Percentiles rank a stretch among this genome's conserved stretches.
Conservation (phyloP, 2,888 invertebrate genomes). For the Andrena praecox region DNA sequence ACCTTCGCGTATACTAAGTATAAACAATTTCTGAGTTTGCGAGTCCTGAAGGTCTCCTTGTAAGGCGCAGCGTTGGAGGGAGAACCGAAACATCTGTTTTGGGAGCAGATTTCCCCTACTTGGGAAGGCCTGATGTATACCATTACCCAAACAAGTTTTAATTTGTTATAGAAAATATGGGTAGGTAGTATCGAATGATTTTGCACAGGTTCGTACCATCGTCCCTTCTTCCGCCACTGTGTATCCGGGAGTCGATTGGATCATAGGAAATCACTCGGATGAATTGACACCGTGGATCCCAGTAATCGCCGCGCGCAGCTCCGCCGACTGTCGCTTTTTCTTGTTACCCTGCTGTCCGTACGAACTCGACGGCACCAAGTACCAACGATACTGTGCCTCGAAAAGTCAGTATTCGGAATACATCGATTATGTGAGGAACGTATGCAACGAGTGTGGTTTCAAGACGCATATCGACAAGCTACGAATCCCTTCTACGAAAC, state of each 20-base stretch:
- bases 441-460: conserved; percentile 91
- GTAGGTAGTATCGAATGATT: too few relatives aligned
- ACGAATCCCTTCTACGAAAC: conserved; percentile 98
- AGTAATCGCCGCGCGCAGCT: conserved; percentile 93
- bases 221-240: conserved; percentile 89
- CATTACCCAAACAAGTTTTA: too few relatives aligned
- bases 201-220: conserved; percentile 88
- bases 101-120: too few relatives aligned
- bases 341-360: conserved; percentile 97
- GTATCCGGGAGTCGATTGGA: conserved; percentile 93
- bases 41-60: too few relatives aligned
- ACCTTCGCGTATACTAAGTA: too few relatives aligned
- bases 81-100: too few relatives aligned
- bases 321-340: conserved; percentile 92
- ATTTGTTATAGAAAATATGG: too few relatives aligned
- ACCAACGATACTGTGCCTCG: conserved; percentile 89
- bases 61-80: too few relatives aligned
- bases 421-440: conserved; percentile 87
- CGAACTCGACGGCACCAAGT: conserved; percentile 95
- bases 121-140: too few relatives aligned
- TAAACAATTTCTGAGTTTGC: too few relatives aligned
- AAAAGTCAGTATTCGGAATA: conserved; percentile 93
- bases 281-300: conserved; percentile 99
- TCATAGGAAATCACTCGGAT: conserved; percentile 99
- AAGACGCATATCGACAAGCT: conserved; percentile 91